Percentiles rank a stretch among this genome's conserved stretches.
These are phyloP conservation scores for Eupithecia dodoneata DNA, from an alignment of 2,888 invertebrate species.

Conservation along the genomic window DNA sequence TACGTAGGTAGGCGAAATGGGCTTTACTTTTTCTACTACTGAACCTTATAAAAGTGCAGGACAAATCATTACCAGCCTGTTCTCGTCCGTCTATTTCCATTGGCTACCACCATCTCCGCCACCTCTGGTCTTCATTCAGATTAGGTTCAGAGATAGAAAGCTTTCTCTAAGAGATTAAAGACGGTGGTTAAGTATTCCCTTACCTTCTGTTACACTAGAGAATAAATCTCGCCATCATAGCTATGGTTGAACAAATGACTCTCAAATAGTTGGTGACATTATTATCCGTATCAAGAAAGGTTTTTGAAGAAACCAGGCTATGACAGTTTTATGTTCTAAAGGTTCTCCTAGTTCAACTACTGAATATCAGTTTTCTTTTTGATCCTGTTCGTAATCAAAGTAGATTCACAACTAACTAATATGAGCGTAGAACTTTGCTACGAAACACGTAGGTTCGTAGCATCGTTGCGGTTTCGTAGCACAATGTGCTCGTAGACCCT, in stretches of 20 bases:
- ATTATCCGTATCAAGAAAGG: conserved; percentile 1
- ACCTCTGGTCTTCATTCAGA: not conserved
- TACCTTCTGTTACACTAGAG: not conserved
- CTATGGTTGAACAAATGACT: conserved; percentile 8
- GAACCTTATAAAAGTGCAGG: not conserved
- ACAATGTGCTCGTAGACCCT: not conserved
- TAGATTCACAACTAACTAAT: conserved; percentile 46
- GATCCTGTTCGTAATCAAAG: not conserved
- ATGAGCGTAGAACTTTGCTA: conserved; percentile 35
- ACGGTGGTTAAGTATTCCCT: not conserved
- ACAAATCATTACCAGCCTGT: too few species aligned
- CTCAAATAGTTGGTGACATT: conserved; percentile 35
- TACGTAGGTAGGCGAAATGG: not conserved
- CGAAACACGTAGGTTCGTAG: not conserved
- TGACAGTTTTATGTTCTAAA: not conserved
- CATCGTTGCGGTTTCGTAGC: conserved; percentile 2
- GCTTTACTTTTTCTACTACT: not conserved
- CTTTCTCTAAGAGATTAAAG: not conserved
- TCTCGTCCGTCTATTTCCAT: not conserved
- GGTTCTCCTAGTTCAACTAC: too few species aligned
- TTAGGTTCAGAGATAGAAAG: not conserved
- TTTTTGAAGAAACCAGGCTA: conserved; percentile 4
- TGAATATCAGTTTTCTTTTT: not conserved
- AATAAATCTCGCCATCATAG: not conserved
- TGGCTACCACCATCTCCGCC: too few species aligned